phyloP scores from a whole-genome alignment of 2,888 invertebrate genomes.

The Hydriomena furcata region DNA sequence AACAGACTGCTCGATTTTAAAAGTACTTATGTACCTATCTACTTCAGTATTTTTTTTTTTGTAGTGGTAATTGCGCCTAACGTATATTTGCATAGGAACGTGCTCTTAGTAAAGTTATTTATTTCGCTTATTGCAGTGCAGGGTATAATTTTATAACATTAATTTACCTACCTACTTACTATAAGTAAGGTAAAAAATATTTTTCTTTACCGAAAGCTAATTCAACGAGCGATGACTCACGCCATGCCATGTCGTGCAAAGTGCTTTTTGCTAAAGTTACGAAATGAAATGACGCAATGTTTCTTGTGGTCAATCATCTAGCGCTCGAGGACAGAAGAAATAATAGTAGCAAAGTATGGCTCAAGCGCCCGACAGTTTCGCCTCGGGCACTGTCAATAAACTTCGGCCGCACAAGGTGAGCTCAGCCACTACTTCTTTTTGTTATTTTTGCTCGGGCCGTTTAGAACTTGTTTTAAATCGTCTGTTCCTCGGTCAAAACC shows the following conservation, averaged over 20 bases:
- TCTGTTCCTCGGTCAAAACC: conserved; percentile 45
- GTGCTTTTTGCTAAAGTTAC: conserved; percentile 60
- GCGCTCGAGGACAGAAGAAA: conserved; percentile 20
- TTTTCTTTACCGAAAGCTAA: conserved; percentile 28
- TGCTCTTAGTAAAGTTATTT: no score
- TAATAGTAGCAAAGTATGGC: conserved; percentile 28
- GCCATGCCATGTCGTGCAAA: conserved; percentile 55
- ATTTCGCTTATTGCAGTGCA: no score
- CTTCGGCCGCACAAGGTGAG: conserved; percentile 74
- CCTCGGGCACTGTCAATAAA: conserved; percentile 80
- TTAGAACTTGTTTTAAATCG: conserved; percentile 42
- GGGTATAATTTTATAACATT: no score
- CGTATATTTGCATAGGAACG: no score
- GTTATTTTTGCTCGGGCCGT: conserved; percentile 56
- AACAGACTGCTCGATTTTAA: no score
- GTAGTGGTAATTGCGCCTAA: no score
- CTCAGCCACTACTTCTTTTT: conserved; percentile 47
- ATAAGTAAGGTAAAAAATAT: no score
- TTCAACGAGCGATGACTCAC: conserved; percentile 51
- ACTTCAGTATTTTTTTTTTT: no score
- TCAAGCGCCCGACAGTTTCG: conserved; percentile 45
- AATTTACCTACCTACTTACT: no score
- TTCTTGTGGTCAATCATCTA: conserved; percentile 58
- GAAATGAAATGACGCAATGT: conserved; percentile 66
- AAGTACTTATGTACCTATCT: no score